phyloP scores from a whole-genome alignment of 2,113 vertebrate genomes.

The Burhinus oedicnemus region DNA sequence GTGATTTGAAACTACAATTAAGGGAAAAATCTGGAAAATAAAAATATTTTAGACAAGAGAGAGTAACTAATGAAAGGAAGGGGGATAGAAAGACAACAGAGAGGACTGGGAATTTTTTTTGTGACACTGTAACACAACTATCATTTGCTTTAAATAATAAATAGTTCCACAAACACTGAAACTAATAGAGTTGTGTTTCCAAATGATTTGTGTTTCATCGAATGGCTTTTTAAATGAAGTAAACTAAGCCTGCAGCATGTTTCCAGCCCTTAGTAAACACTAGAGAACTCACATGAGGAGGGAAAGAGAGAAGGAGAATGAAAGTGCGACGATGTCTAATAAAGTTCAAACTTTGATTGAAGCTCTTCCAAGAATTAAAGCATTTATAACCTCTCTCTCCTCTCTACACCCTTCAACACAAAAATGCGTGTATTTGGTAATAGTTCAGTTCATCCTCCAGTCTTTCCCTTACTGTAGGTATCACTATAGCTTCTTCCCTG shows the following conservation, averaged over 20 bases:
- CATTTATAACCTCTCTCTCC: background rate
- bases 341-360: conserved; percentile 42
- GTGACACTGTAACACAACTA: background rate
- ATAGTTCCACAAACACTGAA: conserved; percentile 38
- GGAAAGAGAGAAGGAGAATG: background rate
- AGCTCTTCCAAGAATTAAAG: conserved; percentile 12
- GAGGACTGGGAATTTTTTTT: background rate
- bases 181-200: conserved; percentile 25
- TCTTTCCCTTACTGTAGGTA: background rate
- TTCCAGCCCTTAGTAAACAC: conserved; percentile 43
- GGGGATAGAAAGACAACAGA: background rate
- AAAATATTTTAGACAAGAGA: background rate
- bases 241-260: conserved; percentile 49
- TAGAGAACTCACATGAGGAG: background rate
- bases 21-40: background rate
- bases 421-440: background rate
- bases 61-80: background rate
- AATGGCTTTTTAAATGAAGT: conserved; percentile 45
- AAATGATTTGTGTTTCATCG: conserved; percentile 35
- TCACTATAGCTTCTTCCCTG: background rate
- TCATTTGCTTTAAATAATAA: conserved; percentile 52
- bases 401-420: background rate
- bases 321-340: background rate
- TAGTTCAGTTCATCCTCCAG: background rate
- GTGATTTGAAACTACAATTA: background rate